phyloP scores from a whole-genome alignment of 2,113 vertebrate species.

The Trichechus manatus region DNA sequence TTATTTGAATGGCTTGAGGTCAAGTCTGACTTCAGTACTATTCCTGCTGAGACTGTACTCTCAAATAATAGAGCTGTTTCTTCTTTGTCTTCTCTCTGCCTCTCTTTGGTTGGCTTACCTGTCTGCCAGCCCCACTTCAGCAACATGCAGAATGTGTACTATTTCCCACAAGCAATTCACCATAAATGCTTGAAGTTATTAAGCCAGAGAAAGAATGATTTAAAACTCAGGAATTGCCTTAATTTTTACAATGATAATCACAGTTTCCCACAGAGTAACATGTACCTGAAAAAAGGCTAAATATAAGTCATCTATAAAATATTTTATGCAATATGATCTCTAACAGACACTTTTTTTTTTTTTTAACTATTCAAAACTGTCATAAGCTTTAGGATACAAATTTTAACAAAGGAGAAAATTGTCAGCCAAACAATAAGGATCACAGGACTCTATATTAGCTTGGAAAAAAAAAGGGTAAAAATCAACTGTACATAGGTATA shows the following conservation, averaged over 20 bases:
- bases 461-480: not conserved
- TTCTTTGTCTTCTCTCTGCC: not conserved
- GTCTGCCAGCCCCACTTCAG: not conserved
- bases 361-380: not conserved
- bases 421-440: not conserved
- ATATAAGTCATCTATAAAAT: not conserved
- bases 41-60: not conserved
- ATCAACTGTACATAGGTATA: not conserved
- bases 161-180: not conserved
- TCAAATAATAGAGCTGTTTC: not conserved
- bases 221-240: not conserved
- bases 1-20: constrained; percentile 14
- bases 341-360: not conserved
- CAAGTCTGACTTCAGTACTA: not conserved
- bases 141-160: not conserved
- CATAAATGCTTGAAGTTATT: not conserved
- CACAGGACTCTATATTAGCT: not conserved
- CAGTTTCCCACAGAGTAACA: not conserved
- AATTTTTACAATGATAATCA: not conserved
- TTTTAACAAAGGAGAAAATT: not conserved
- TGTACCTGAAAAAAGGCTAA: not conserved
- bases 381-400: not conserved
- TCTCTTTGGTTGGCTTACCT: not conserved
- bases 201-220: not conserved
- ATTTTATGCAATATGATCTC: not conserved